Evolutionary conservation across 2,888 invertebrate species (phyloP), one percentile per base, ranked within the genome.

Genomic region (Andrena bucephala): DNA sequence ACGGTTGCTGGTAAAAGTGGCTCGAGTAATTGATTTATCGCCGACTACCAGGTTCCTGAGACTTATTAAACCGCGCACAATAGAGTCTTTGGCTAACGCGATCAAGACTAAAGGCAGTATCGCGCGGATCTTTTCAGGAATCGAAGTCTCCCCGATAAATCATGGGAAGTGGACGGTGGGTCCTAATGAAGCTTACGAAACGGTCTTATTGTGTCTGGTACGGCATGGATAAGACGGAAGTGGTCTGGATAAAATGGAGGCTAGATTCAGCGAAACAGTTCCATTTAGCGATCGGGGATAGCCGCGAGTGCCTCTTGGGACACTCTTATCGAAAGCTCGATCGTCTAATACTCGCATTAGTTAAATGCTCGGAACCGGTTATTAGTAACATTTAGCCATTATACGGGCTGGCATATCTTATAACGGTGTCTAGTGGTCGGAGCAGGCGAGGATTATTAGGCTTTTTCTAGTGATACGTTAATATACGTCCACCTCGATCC

Each of bases 311-410:
- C 75, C 82, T 81, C 81, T 70, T 74, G 84, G 70, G 83, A 75
- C 80, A 68, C 63, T 67, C 80, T 87, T 89, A 89, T 89, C 89
- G 81, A 82, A 71, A 68, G 67, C 82, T 83, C 76, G 77, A 89
- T 89, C 89, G 85, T 84, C 84, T 88, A 87, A 89, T 87, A 84
- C 87, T 77, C 79, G 85, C 85, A 89, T 89, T 87, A 88, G 88
- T 89, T 88, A 86, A 89, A 89, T 85, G 89, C 83, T 76, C 83
- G 68, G 77, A 89, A 89, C 89, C 89, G 89, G 89, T 89, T 89
- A 87, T 89, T 89, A 89, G 88, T 78, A 88, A 87, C 85, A 88
- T 88, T 88, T 88, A 87, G 72, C 85, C 82, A 87, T 88, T 88
- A 87, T 68, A 79, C 67, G 59, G 69, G 59, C 70, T 67, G 81